phyloP scores from a whole-genome alignment of 1,140 invertebrate genomes.

The Sycobia sp. region DNA sequence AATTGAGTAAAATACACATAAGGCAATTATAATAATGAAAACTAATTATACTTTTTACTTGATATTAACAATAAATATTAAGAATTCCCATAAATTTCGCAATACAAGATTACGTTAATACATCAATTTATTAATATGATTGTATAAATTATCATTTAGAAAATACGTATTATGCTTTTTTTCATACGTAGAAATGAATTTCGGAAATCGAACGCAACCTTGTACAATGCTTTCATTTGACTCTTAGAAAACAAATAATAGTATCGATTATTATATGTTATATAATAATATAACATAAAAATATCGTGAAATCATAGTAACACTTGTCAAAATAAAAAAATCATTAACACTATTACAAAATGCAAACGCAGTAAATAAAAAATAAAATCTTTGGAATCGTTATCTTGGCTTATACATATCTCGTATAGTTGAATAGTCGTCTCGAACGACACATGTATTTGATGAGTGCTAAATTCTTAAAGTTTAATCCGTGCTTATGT shows the following conservation, averaged over 20 bases:
- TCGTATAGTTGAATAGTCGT: slow-evolving; percentile 23
- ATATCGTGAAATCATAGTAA: slow-evolving; percentile 7
- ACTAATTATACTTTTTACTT: slow-evolving; percentile 55
- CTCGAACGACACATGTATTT: slow-evolving; percentile 25
- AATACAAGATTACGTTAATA: not conserved
- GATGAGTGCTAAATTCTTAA: slow-evolving; percentile 22
- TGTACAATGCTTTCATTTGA: slow-evolving; percentile 28
- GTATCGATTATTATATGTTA: slow-evolving; percentile 3
- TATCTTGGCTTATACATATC: slow-evolving; percentile 22
- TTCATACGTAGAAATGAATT: slow-evolving; percentile 11
- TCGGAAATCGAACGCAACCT: slow-evolving; percentile 22
- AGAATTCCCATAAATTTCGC: not conserved
- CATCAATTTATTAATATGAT: not conserved
- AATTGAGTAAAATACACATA: slow-evolving; percentile 54
- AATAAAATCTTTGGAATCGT: slow-evolving; percentile 25
- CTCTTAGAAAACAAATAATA: no score
- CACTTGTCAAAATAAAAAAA: slow-evolving; percentile 9
- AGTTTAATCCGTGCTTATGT: slow-evolving; percentile 7
- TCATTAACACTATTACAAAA: slow-evolving; percentile 19
- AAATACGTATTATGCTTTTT: slow-evolving; percentile 32
- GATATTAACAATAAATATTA: no score
- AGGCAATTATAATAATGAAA: slow-evolving; percentile 53
- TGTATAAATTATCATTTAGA: slow-evolving; percentile 15
- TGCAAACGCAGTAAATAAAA: slow-evolving; percentile 34
- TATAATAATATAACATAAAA: slow-evolving; percentile 9